Evolutionary conservation across 2,888 invertebrate genomes (phyloP), one percentile per base, ranked within the genome.

Genomic region (Linnaemya vulpina): DNA sequence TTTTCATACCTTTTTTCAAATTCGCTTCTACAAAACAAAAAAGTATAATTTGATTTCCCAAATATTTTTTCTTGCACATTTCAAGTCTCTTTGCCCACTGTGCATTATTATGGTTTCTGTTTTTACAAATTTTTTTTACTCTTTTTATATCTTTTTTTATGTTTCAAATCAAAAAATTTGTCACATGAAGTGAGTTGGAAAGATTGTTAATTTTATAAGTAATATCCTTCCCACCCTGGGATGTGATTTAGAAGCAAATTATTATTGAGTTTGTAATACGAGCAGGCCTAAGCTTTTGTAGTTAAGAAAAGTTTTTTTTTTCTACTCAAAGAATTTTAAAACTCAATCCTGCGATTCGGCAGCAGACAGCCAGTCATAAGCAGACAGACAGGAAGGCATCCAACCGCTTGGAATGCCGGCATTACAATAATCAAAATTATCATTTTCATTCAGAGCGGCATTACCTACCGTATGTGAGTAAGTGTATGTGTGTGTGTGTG

Each of bases 391-490:
- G 30, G 15, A 43, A 58, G 25, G 0, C 55, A 46, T 38, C 35
- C 8, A 43, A 15, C n/a, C 20, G 51, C 9, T 60, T 43, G 70
- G 38, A 53, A 58, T 67, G 30, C 40, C 40, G 58, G 63, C 65
- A 75, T 58, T 25, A 73, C 46, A 62, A 81, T 76, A 84, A 76
- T 76, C 80, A 77, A 74, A 80, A 51, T 80, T 74, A 80, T 81
- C 68, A 78, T 78, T 70, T 63, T 60, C 38, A 70, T 65, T 43
- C 40, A 51, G 51, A 51, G 25, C 10, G 13, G 51, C 25, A 60
- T 60, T n/a, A n/a, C n/a, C n/a, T n/a, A n/a, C n/a, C n/a, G n/a
- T 5, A 25, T 22, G 55, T 49, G 15, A 65, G 22, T n/a, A 9
- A 15, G 68, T 43, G 10, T 62, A 13, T 43, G 15, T 58, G 43